Conservation (phyloP, 1,140 invertebrate genomes). For the Tachypleus tridentatus region DNA sequence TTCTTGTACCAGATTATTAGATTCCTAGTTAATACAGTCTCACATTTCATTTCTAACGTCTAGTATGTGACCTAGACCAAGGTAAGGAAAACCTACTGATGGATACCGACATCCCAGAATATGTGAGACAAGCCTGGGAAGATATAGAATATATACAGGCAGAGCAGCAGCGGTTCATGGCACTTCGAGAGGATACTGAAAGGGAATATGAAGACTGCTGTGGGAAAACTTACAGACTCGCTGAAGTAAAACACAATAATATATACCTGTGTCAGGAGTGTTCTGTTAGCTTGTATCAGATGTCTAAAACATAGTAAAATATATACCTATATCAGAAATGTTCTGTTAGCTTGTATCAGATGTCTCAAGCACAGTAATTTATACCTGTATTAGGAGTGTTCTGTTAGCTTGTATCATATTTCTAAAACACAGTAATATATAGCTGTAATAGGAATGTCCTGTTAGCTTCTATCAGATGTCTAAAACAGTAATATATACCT, state of each 20-base stretch:
- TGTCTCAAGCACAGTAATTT: too few relatives aligned
- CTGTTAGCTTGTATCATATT: background rate
- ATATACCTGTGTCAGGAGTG: background rate
- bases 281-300: too few relatives aligned
- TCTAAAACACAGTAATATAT: background rate
- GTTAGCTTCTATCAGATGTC: too few relatives aligned
- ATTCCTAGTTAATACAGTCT: too few relatives aligned
- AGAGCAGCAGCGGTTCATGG: constrained; percentile 66
- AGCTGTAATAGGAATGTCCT: too few relatives aligned
- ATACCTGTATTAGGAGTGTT: too few relatives aligned
- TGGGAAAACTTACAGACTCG: constrained; percentile 56
- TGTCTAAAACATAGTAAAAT: too few relatives aligned
- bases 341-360: too few relatives aligned
- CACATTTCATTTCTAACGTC: background rate
- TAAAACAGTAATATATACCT: too few relatives aligned
- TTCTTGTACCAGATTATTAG: too few relatives aligned
- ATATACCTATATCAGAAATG: too few relatives aligned
- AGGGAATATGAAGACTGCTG: constrained; percentile 62
- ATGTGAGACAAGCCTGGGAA: constrained; percentile 67
- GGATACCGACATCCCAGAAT: constrained; percentile 37
- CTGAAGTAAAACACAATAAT: constrained; percentile 50
- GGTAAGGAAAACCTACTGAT: constrained; percentile 2
- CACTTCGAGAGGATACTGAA: constrained; percentile 57
- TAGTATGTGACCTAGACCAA: background rate
- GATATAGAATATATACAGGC: constrained; percentile 70